A percentile compares a stretch with the other conserved stretches of the same genome.
phyloP scores from a whole-genome alignment of 2,113 vertebrate genomes.

The Perca fluviatilis region DNA sequence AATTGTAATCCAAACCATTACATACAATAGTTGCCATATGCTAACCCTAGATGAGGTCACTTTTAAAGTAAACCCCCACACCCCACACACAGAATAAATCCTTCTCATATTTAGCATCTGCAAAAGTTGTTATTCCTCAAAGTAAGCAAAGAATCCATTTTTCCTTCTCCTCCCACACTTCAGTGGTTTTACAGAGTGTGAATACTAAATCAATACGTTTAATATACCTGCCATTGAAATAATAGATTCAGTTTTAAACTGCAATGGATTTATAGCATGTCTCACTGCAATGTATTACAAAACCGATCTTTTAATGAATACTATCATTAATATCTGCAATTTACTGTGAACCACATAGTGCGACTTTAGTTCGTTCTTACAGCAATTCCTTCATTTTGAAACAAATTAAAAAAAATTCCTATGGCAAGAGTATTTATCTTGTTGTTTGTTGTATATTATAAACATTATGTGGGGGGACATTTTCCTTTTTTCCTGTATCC shows the following conservation, averaged over 20 bases:
- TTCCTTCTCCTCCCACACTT: constrained; percentile 58
- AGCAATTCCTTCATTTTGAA: neutral
- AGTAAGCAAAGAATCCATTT: constrained; percentile 54
- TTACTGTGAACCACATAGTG: neutral
- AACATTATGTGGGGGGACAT: neutral
- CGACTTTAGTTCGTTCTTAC: neutral
- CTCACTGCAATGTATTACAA: neutral
- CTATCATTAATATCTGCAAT: neutral
- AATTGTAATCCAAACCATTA: constrained; percentile 25
- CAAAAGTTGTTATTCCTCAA: constrained; percentile 51
- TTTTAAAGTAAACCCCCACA: constrained; percentile 56
- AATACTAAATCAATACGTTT: constrained; percentile 36
- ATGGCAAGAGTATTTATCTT: neutral
- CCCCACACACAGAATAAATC: constrained; percentile 40
- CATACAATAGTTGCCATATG: constrained; percentile 38
- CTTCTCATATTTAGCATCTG: constrained; percentile 67
- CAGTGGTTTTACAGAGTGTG: constrained; percentile 33
- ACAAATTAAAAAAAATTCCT: neutral
- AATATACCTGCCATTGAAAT: neutral
- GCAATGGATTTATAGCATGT: neutral
- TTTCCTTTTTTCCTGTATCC: neutral
- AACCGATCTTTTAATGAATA: neutral
- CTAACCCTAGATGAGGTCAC: constrained; percentile 61
- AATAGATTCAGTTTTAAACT: neutral
- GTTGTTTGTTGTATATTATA: neutral